A percentile compares a stretch with the other conserved stretches of the same genome.
Conservation (phyloP, 1,140 invertebrate genomes). For the Helicoverpa armigera region DNA sequence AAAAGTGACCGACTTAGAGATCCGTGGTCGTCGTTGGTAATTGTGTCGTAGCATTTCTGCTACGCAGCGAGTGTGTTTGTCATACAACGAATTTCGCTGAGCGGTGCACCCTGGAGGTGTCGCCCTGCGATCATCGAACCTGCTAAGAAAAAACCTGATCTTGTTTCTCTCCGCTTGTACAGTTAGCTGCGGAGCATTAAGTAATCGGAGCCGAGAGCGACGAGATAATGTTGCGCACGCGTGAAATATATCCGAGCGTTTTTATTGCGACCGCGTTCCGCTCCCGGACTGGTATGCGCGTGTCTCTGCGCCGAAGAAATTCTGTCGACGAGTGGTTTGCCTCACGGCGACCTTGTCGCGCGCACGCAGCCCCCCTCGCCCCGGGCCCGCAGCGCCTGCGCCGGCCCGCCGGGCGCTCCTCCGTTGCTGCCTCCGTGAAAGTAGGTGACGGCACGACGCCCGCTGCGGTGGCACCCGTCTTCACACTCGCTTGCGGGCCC, state of each 20-base stretch:
- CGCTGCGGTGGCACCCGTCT: constrained; percentile 57
- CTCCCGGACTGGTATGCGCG: constrained; percentile 82
- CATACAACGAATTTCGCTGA: constrained; percentile 31
- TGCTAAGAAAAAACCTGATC: constrained; percentile 81
- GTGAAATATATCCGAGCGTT: constrained; percentile 85
- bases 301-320: constrained; percentile 79
- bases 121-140: constrained; percentile 81
- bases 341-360: constrained; percentile 83
- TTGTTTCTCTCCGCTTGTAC: constrained; percentile 79
- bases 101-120: constrained; percentile 63
- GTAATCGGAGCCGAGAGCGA: constrained; percentile 83
- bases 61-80: background rate
- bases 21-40: no score
- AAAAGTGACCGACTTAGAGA: background rate
- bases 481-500: constrained; percentile 63
- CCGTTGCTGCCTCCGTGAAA: constrained; percentile 76
- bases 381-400: constrained; percentile 43
- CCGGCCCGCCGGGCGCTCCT: constrained; percentile 53
- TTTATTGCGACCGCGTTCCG: constrained; percentile 84
- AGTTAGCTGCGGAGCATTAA: constrained; percentile 83
- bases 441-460: constrained; percentile 72
- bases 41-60: background rate
- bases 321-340: constrained; percentile 84
- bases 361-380: constrained; percentile 46
- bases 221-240: constrained; percentile 84